Conservation (phyloP, 2,888 invertebrate genomes). For the Therioaphis trifolii region DNA sequence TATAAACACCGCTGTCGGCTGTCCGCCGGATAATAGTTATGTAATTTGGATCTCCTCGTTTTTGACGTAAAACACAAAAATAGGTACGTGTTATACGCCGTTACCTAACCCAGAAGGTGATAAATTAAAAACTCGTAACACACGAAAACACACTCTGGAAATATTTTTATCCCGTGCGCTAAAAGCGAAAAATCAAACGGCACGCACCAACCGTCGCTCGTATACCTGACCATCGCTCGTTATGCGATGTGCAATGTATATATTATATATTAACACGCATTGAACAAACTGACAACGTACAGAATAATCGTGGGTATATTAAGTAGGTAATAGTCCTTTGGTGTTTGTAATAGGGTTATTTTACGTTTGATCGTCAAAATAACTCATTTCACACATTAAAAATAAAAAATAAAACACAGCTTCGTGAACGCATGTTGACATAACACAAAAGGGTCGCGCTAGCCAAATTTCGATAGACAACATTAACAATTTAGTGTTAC, state of each 20-base stretch:
- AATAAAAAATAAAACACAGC: neutral
- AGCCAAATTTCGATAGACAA: constrained; percentile 47
- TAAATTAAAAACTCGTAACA: neutral
- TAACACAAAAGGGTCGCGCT: neutral
- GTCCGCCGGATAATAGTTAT: neutral
- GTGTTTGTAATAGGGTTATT: constrained; percentile 13
- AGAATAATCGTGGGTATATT: neutral
- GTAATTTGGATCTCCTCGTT: neutral
- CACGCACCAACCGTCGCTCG: neutral
- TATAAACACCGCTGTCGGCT: neutral
- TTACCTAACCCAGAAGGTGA: neutral
- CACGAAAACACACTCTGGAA: neutral
- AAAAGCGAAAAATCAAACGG: neutral
- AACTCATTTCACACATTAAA: constrained; percentile 18
- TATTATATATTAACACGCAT: too few relatives aligned
- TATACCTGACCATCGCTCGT: neutral
- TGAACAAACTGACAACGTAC: neutral
- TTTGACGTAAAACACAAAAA: neutral
- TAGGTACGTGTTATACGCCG: neutral
- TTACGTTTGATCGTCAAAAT: constrained; percentile 19
- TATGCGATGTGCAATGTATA: too few relatives aligned
- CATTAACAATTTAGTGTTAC: constrained; percentile 41
- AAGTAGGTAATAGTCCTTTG: neutral
- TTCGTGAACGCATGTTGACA: constrained; percentile 9
- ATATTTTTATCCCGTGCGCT: neutral